phyloP scores from a whole-genome alignment of 2,113 vertebrate species.

The Glareola pratincola region DNA sequence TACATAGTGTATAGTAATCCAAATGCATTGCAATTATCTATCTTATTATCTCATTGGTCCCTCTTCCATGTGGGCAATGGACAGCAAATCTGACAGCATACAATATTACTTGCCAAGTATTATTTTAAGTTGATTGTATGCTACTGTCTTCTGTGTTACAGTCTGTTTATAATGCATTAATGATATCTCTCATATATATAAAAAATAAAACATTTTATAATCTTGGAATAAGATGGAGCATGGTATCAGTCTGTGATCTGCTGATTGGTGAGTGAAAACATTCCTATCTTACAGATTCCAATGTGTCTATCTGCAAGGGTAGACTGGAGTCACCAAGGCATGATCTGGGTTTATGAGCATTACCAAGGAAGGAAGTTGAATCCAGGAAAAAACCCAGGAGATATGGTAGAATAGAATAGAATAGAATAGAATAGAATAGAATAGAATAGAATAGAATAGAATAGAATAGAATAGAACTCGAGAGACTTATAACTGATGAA shows the following conservation, averaged over 20 bases:
- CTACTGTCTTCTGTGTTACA: neutral
- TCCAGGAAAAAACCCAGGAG: neutral
- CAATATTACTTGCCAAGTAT: neutral
- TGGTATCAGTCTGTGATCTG: neutral
- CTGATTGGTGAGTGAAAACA: neutral
- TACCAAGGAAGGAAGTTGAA: neutral
- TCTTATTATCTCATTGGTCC: neutral
- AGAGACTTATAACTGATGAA: neutral
- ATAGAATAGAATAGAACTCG: neutral
- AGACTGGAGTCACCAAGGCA: neutral
- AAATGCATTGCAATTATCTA: neutral
- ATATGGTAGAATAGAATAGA: neutral
- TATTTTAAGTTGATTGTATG: neutral
- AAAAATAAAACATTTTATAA: neutral
- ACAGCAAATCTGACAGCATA: neutral
- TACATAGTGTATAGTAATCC: neutral
- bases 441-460: no score
- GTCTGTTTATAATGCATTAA: neutral
- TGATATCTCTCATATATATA: neutral
- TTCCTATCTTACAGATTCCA: neutral
- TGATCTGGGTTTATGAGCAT: accelerated
- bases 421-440: no score
- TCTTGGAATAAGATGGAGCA: neutral
- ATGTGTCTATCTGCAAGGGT: accelerated
- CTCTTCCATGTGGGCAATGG: neutral